Base-by-base conservation (phyloP, 2,888 invertebrate genomes). In the Deilephila elpenor region DNA sequence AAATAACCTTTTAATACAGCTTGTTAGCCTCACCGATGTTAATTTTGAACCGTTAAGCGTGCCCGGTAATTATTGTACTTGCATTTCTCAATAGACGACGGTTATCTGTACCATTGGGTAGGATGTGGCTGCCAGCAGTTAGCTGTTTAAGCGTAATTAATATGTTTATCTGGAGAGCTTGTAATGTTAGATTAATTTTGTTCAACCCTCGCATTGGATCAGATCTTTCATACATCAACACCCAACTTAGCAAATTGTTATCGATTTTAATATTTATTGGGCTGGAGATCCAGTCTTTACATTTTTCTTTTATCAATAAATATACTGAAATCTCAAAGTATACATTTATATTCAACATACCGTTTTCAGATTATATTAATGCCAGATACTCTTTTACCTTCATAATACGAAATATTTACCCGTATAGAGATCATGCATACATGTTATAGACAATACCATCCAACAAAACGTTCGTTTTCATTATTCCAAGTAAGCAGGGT, bases 1-100 rank as follows among this genome's bases (percentile, higher is more conserved):
- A 92, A 92, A 92, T 87, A 86, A 88, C 89, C 90, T 91, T 90
- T 93, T 90, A 90, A 89, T 91, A 87, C 83, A 82, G 82, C 85
- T 87, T 79, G 87, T 91, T 84, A 82, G 67, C 77, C 74, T 61
- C 60, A 86, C 83, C 78, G 82, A 88, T 89, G 86, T 85, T 89
- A 89, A 91, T 91, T 86, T 84, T 83, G 79, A 80, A 86, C 86
- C 86, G 88, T 89, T 89, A 87, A 79, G 78, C 76, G 82, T 79
- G 75, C 74, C 72, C 72, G 75, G 82, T 87, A 85, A 88, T 87
- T 86, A 76, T 81, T 78, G 75, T 78, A 74, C 74, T 77, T 76
- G 78, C 64, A 60, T 79, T 83, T 79, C 75, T 79, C 75, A 60
- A 78, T 78, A 75, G 77, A 74, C 60, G 72, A 74, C 71, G 56